Conservation (phyloP, 2,888 invertebrate genomes). For the Stenolophus ochropezus region DNA sequence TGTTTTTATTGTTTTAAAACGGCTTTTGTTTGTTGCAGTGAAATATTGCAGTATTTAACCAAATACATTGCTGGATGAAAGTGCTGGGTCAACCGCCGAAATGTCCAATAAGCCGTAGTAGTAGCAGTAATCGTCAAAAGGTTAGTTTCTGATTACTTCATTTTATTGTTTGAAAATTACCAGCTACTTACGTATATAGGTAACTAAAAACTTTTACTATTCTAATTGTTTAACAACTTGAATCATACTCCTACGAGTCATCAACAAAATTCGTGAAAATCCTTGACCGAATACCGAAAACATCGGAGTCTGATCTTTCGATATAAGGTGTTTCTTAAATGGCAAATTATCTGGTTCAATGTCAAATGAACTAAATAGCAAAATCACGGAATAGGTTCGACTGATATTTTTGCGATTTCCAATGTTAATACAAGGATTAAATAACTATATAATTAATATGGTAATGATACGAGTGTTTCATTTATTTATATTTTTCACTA, state of each 20-base stretch:
- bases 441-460: background rate
- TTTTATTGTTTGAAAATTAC: background rate
- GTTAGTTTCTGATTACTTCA: background rate
- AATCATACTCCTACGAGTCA: background rate
- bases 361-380: background rate
- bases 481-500: background rate
- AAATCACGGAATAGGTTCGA: background rate
- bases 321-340: conserved; percentile 18
- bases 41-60: background rate
- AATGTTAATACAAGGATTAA: conserved; percentile 3
- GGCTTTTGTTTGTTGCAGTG: too few relatives aligned
- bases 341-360: conserved; percentile 27
- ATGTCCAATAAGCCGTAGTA: background rate
- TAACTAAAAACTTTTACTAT: background rate
- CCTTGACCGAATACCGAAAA: conserved; percentile 38
- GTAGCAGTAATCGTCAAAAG: background rate
- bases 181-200: background rate
- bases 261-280: background rate
- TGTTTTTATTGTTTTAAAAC: background rate
- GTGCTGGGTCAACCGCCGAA: background rate
- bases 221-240: background rate
- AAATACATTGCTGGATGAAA: background rate
- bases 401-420: background rate
- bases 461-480: background rate
- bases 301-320: background rate